Evolutionary conservation across 2,113 vertebrate genomes (phyloP), one percentile per base, ranked within the genome.

Genomic region (Callopanchax toddi): DNA sequence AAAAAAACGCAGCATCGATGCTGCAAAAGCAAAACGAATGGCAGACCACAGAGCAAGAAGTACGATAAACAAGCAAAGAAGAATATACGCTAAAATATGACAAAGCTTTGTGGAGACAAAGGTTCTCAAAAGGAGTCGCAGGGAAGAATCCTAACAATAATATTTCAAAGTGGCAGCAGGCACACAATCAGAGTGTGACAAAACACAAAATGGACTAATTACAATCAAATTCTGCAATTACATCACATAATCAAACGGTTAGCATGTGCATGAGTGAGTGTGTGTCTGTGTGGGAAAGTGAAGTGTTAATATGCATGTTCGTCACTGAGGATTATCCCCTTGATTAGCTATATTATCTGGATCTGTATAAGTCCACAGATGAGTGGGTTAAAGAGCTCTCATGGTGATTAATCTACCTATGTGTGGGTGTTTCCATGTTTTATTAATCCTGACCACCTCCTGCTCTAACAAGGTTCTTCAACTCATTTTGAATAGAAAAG

Each of bases 371-470:
- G 74, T 81, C 58, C 58, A 75, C 65, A 75, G 76, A 76, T 68
- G 84, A 88, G 88, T 89, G 82, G 76, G 81, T 85, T 87, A 79
- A 81, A 86, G 82, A 84, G 83, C 81, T 84, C 77, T 82, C 63
- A 18, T 11, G 44, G 64, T 82, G 78, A 88, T 86, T 81, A 86
- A 43, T 55, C 67, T 67, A 68, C 74, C 82, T 67, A 39, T 34
- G 50, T 52, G 78, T 84, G 73, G 82, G 80, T n/a, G 55, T 73
- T 77, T 57, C 64, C 53, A 42, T 55, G 58, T 68, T 76, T 65
- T 53, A 67, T 74, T 83, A 66, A 87, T 65, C 37, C 48, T 29
- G 53, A 48, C 43, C 2, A 53, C 34, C 43, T 45, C 42, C 49
- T 26, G 25, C 49, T 63, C 26, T 51, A 45, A 46, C 34, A 59